phyloP scores from a whole-genome alignment of 2,113 vertebrate genomes.

The Phyllostomus hastatus region DNA sequence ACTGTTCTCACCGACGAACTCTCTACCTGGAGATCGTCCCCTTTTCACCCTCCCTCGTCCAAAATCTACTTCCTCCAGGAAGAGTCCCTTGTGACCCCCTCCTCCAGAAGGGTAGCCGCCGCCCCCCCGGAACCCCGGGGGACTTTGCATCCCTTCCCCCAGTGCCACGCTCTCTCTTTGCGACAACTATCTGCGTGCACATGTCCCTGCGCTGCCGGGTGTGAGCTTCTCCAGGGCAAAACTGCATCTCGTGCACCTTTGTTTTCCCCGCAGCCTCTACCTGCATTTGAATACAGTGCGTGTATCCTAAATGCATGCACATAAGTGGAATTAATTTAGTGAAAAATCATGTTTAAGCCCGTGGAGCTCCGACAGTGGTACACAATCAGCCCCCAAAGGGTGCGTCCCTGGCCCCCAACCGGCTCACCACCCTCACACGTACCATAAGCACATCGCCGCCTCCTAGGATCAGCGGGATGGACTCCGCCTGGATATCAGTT shows the following conservation, averaged over 20 bases:
- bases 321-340: not conserved
- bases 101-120: not conserved
- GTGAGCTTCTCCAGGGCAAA: not conserved
- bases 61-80: not conserved
- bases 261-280: not conserved
- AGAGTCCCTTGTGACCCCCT: not conserved
- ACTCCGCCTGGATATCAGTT: constrained; percentile 98
- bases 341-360: not conserved
- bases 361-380: not conserved
- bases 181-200: not conserved
- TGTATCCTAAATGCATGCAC: not conserved
- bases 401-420: not conserved
- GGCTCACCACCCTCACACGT: not conserved
- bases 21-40: not conserved
- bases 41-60: not conserved
- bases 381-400: not conserved
- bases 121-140: rapidly evolving
- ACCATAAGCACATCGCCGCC: constrained; percentile 99
- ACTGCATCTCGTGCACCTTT: not conserved
- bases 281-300: not conserved
- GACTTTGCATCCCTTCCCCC: rapidly evolving
- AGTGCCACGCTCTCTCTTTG: not conserved
- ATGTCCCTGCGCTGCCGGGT: not conserved
- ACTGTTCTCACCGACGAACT: not conserved
- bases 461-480: constrained; percentile 94